These are phyloP conservation scores for Homalodisca vitripennis DNA, from an alignment of 1,140 invertebrate species.

Conservation along the genomic window DNA sequence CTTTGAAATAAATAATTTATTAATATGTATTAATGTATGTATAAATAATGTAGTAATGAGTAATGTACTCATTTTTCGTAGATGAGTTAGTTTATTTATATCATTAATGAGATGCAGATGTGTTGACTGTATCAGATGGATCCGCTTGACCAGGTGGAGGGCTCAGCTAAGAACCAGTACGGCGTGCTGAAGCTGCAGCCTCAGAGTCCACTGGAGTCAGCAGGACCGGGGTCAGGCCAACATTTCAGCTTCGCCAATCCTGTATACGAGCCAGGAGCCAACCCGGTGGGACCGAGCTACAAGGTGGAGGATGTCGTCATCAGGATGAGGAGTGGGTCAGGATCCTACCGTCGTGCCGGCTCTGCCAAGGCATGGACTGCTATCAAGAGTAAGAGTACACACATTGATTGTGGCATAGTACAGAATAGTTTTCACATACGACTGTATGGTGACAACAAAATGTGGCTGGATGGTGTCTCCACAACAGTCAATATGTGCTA, in stretches of 20 bases:
- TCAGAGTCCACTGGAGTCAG: conserved; percentile 45
- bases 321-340: conserved; percentile 52
- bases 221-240: conserved; percentile 39
- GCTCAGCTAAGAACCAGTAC: conserved; percentile 54
- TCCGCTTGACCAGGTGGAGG: conserved; percentile 52
- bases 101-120: too few relatives aligned
- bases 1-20: too few relatives aligned
- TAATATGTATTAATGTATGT: too few relatives aligned
- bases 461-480: too few relatives aligned
- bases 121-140: too few relatives aligned
- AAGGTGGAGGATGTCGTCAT: conserved; percentile 76
- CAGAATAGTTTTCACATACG: too few relatives aligned
- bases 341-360: conserved; percentile 35
- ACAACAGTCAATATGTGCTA: too few relatives aligned
- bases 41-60: too few relatives aligned
- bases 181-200: conserved; percentile 56
- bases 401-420: too few relatives aligned
- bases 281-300: conserved; percentile 56
- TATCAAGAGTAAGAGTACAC: conserved; percentile 64
- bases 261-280: conserved; percentile 66
- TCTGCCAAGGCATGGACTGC: conserved; percentile 56
- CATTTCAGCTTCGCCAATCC: conserved; percentile 75
- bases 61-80: too few relatives aligned
- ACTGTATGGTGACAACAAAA: too few relatives aligned
- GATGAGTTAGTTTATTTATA: too few relatives aligned